Evolutionary conservation across 2,888 invertebrate species (phyloP), one percentile per base, ranked within the genome.

Genomic region (Atrina japonica): DNA sequence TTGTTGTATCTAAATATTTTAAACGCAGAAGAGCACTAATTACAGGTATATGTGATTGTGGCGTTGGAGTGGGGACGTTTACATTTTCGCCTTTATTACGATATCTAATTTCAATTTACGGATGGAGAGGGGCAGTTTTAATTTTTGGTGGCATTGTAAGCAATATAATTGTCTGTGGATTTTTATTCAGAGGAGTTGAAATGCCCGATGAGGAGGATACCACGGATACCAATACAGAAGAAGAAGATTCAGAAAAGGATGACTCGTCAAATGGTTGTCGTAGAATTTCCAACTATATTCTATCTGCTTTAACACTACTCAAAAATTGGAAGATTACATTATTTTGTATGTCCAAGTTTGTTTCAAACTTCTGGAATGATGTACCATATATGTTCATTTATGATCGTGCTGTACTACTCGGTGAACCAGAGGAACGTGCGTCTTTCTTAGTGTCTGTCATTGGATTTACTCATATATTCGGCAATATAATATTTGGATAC

Each of bases 321-420:
- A 35, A 35, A 35, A 35, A 35, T 11, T 35, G 35, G 35, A 35
- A 35, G 11, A 7, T 35, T 35, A 7, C 35, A 5, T 35, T 35
- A 11, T 35, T 35, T 35, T 35, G 35, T 35, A 25, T 77, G 7
- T 95, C 96, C 63, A 97, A 96, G 76, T 94, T 96, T 81, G 92
- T 97, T 65, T 93, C 98, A 63, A 98, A 97, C 91, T 94, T 95
- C 83, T 97, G 96, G 95, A 91, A 91, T 73, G 97, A 98, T 86
- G 95, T 97, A 66, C 97, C 97, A 23, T 98, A 98, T 91, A 95
- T 97, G 89, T 97, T 96, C 91, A 92, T 97, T 73, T 95, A 95
- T 64, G 96, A 97, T 89, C 94, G 96, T 91, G 78, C 81, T 2
- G 93, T 93, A 40, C 93, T 93, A 7, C 92, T 93, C 75, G 94